A percentile compares a stretch with the other conserved stretches of the same genome.
These are phyloP conservation scores for Heliangelus exortis DNA, from an alignment of 2,797 vertebrate genomes.

Conservation along the genomic window DNA sequence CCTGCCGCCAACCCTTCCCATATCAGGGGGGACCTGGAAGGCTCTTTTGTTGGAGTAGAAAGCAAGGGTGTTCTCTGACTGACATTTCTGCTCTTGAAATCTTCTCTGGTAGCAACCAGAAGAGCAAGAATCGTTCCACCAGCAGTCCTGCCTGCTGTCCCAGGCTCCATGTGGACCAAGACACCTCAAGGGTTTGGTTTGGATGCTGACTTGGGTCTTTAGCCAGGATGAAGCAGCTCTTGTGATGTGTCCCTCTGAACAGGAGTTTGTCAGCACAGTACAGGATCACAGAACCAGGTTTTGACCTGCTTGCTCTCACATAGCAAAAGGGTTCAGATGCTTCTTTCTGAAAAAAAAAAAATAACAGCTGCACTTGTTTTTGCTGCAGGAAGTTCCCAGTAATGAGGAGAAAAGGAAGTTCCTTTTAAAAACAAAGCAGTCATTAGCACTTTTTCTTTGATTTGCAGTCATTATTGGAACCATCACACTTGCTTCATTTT, in stretches of 20 bases:
- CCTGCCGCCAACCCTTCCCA: background rate
- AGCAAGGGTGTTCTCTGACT: background rate
- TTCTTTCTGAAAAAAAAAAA: background rate
- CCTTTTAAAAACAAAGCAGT: conserved; percentile 15
- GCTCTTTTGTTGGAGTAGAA: background rate
- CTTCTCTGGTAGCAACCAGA: background rate
- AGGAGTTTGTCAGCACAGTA: background rate
- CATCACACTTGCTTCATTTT: accelerated
- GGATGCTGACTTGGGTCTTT: background rate
- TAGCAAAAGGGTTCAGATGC: background rate
- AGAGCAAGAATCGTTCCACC: background rate
- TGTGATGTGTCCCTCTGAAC: accelerated
- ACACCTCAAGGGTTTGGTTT: background rate
- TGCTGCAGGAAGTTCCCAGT: conserved; percentile 43
- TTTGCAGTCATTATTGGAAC: background rate
- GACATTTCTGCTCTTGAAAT: background rate
- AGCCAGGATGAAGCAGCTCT: background rate
- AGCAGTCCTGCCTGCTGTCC: background rate
- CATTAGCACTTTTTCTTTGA: background rate
- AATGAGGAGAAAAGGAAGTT: background rate
- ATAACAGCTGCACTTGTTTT: conserved; percentile 5
- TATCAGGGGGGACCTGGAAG: background rate
- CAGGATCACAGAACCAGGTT: background rate
- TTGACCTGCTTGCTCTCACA: background rate
- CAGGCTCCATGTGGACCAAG: background rate